Conservation (phyloP, 1,140 invertebrate genomes). For the Eriosoma lanigerum region DNA sequence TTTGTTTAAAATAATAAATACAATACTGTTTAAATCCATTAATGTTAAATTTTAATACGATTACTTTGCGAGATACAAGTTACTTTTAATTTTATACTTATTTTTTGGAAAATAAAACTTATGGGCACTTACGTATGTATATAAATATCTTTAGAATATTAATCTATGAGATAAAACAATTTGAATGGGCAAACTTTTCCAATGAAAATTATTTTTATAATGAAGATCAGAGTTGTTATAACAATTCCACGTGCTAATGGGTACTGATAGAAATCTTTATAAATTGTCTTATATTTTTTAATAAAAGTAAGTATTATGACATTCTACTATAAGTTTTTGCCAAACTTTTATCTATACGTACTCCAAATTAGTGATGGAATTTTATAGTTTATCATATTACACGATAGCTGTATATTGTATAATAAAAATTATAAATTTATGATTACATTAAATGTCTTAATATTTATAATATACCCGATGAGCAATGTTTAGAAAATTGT, state of each 20-base stretch:
- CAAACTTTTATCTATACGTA: neutral
- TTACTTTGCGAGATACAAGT: no score
- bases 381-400: no score
- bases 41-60: neutral
- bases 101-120: neutral
- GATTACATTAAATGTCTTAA: no score
- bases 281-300: neutral
- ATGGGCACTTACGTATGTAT: neutral
- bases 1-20: no score
- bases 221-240: neutral
- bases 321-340: neutral
- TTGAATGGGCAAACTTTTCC: constrained; percentile 17
- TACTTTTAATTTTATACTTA: neutral
- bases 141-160: neutral
- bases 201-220: neutral
- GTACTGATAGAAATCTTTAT: neutral
- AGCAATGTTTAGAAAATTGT: no score
- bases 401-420: no score
- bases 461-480: no score
- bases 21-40: no score
- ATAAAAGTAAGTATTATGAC: neutral
- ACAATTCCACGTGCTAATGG: neutral
- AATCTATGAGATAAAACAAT: neutral
- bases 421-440: no score
- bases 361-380: neutral